Conservation (phyloP, 2,797 vertebrate species). For the Falco cherrug region DNA sequence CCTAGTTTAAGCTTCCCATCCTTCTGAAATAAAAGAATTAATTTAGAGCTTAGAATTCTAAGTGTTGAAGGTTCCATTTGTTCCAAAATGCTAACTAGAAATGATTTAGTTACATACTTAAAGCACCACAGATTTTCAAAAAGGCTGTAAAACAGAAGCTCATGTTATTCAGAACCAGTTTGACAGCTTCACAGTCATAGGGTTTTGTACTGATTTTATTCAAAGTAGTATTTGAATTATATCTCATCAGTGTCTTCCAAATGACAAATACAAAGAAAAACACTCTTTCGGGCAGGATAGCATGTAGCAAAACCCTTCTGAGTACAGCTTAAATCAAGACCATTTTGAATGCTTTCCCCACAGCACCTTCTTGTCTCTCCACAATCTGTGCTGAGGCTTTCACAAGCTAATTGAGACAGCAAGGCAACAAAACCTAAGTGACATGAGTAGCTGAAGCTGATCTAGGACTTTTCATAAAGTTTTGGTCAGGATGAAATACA, state of each 20-base stretch:
- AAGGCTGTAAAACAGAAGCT: constrained; percentile 32
- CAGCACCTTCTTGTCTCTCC: background rate
- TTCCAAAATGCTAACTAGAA: constrained; percentile 17
- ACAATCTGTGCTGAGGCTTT: background rate
- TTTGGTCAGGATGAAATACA: background rate
- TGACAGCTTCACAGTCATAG: background rate
- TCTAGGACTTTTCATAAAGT: background rate
- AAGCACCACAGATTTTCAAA: background rate
- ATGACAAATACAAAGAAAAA: constrained; percentile 19
- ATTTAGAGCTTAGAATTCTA: background rate
- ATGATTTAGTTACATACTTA: background rate
- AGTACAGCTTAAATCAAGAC: background rate
- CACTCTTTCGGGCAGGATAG: background rate
- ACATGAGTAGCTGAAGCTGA: background rate
- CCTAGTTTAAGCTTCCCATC: background rate
- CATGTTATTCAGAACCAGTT: constrained; percentile 47
- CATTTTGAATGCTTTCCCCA: background rate
- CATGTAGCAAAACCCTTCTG: background rate
- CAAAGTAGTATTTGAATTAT: constrained; percentile 43
- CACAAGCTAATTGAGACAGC: background rate
- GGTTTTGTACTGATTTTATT: constrained; percentile 7
- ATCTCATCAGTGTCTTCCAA: background rate
- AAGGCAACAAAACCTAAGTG: background rate
- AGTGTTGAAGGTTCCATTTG: background rate
- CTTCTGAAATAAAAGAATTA: background rate